Conservation (phyloP, 2,113 vertebrate genomes). For the Petromus typicus region DNA sequence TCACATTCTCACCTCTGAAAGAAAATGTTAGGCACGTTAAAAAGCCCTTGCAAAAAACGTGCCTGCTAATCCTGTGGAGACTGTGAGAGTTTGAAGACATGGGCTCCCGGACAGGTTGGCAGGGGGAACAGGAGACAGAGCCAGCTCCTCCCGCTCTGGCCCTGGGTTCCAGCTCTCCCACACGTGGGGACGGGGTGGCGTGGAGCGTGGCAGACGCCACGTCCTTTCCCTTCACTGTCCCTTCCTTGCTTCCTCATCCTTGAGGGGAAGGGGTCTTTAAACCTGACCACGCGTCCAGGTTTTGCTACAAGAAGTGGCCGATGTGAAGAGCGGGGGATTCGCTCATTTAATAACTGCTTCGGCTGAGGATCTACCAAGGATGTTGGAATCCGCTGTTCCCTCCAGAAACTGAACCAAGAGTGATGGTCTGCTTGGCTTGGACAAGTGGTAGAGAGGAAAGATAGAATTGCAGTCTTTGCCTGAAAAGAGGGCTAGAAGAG, state of each 20-base stretch:
- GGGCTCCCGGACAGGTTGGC: fast-evolving
- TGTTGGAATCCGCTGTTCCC: not conserved
- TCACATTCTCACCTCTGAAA: not conserved
- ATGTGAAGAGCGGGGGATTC: not conserved
- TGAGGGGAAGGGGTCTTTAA: not conserved
- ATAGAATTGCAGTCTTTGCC: not conserved
- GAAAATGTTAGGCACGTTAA: not conserved
- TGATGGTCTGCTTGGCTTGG: not conserved
- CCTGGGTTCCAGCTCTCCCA: too few species aligned
- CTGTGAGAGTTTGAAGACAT: not conserved
- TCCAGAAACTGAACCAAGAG: not conserved
- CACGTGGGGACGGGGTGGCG: not conserved
- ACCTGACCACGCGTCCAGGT: not conserved
- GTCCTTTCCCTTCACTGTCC: not conserved
- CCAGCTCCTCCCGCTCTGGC: not conserved
- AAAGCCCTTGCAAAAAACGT: not conserved
- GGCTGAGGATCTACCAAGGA: not conserved
- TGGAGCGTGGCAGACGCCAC: fast-evolving
- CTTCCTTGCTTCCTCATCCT: not conserved
- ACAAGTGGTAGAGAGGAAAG: not conserved
- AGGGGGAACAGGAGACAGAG: not conserved
- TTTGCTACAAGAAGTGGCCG: not conserved
- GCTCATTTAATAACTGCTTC: not conserved
- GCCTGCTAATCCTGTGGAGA: not conserved
- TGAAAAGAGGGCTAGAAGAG: not conserved